A percentile compares a stretch with the other conserved stretches of the same genome.
Evolutionary conservation across 2,888 invertebrate genomes (phyloP).

Genomic region (Trilocha varians): DNA sequence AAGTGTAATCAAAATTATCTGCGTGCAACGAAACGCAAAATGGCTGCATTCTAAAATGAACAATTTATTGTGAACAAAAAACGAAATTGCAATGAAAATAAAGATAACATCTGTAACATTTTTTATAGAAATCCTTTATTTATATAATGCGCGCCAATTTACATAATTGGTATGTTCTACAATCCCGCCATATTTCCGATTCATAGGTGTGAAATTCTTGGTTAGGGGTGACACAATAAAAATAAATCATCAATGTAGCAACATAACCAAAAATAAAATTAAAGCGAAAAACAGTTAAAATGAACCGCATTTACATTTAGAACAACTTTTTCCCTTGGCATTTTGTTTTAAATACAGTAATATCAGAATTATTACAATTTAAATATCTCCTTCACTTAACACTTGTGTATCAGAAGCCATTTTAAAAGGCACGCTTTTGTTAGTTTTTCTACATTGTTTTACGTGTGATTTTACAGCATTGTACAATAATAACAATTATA

Average conservation of each 20-base stretch:
- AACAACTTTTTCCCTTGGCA: conserved; percentile 64
- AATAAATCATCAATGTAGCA: conserved; percentile 47
- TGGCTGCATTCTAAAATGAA: no score
- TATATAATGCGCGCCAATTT: conserved; percentile 28
- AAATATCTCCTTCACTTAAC: conserved; percentile 30
- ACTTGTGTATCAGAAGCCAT: conserved; percentile 68
- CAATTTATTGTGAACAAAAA: conserved; percentile 18
- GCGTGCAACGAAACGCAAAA: conserved; percentile 24
- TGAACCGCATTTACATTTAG: conserved; percentile 49
- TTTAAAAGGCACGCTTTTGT: conserved; percentile 30
- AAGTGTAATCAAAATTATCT: conserved; percentile 9
- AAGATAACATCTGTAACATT: conserved; percentile 20
- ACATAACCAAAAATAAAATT: conserved; percentile 25
- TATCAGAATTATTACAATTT: conserved; percentile 69
- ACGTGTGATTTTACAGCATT: background rate
- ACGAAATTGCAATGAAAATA: conserved; percentile 7
- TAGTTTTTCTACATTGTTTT: background rate
- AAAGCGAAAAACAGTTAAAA: conserved; percentile 41
- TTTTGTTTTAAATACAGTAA: conserved; percentile 45
- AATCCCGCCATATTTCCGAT: conserved; percentile 25
- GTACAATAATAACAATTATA: conserved; percentile 24
- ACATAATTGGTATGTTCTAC: conserved; percentile 12
- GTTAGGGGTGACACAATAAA: conserved; percentile 27
- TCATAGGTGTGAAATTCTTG: conserved; percentile 32
- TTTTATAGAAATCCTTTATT: conserved; percentile 30